Percentiles rank a stretch among this genome's conserved stretches.
phyloP scores from a whole-genome alignment of 2,888 invertebrate genomes.

The Zygaena filipendulae region DNA sequence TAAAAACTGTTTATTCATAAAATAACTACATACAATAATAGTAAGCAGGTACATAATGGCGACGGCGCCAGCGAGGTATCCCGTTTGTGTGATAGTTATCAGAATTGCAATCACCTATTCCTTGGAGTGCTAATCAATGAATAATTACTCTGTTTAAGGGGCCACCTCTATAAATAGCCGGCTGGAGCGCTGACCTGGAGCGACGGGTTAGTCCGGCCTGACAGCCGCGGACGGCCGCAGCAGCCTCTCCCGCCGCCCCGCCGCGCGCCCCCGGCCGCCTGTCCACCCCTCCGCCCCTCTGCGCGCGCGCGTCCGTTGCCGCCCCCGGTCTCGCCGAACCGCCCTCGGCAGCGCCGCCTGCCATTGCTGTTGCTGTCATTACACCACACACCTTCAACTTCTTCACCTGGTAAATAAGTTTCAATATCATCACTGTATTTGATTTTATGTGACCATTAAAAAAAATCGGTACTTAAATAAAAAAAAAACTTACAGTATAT shows the following conservation, averaged over 20 bases:
- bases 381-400: constrained; percentile 5
- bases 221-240: constrained; percentile 59
- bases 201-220: constrained; percentile 67
- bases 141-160: constrained; percentile 70
- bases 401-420: background rate
- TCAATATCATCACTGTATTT: background rate
- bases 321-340: constrained; percentile 36
- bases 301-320: constrained; percentile 18
- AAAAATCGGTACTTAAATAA: constrained; percentile 6
- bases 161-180: constrained; percentile 67
- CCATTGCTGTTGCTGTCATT: no score
- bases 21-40: no score
- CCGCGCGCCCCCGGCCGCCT: no score
- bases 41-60: constrained; percentile 30
- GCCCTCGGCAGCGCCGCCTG: constrained; percentile 56
- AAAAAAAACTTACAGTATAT: no score
- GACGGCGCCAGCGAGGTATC: constrained; percentile 59
- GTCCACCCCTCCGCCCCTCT: constrained; percentile 15
- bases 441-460: background rate
- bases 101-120: constrained; percentile 67
- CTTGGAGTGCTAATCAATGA: constrained; percentile 69
- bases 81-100: constrained; percentile 65
- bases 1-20: no score
- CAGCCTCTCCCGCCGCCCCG: constrained; percentile 34
- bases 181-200: constrained; percentile 69